Percentiles rank a stretch among this genome's conserved stretches.
Conservation (phyloP, 2,113 vertebrate species). For the Tupaia chinensis region DNA sequence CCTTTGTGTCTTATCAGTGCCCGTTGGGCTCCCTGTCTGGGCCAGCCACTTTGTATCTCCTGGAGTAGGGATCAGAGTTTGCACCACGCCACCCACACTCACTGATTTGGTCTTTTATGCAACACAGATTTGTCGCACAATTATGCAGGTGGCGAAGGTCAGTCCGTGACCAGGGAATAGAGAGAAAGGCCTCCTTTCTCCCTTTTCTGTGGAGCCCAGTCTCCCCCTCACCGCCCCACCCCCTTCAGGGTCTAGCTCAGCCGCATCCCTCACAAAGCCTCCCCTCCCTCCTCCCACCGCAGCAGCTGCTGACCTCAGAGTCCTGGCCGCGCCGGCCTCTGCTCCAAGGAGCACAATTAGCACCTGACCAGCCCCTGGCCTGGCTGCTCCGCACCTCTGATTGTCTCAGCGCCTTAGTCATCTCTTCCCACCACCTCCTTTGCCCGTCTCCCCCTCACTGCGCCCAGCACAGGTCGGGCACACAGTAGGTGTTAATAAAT, state of each 20-base stretch:
- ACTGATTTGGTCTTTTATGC: conserved; percentile 72
- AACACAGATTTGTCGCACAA: conserved; percentile 67
- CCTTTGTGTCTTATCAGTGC: conserved; percentile 66
- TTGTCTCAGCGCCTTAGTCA: conserved; percentile 74
- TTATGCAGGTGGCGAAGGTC: conserved; percentile 68
- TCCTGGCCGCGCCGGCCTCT: conserved; percentile 27
- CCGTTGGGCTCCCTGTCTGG: background rate
- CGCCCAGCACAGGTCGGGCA: conserved; percentile 69
- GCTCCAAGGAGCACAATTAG: conserved; percentile 78
- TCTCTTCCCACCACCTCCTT: conserved; percentile 29
- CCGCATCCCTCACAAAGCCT: conserved; percentile 59
- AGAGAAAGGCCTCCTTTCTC: conserved; percentile 65
- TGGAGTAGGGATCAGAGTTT: background rate
- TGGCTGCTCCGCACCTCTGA: conserved; percentile 66
- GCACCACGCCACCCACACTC: conserved; percentile 44
- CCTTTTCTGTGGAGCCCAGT: conserved; percentile 48
- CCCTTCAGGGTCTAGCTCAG: conserved; percentile 64
- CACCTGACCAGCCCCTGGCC: conserved; percentile 72
- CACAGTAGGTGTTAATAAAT: conserved; percentile 83
- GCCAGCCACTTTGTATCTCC: conserved; percentile 42
- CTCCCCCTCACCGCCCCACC: background rate
- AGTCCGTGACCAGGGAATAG: conserved; percentile 55
- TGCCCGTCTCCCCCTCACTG: background rate
- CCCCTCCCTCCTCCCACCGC: conserved; percentile 38
- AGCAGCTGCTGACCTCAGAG: conserved; percentile 66